Base-by-base conservation (phyloP, 2,113 vertebrate species). In the Etheostoma cragini region DNA sequence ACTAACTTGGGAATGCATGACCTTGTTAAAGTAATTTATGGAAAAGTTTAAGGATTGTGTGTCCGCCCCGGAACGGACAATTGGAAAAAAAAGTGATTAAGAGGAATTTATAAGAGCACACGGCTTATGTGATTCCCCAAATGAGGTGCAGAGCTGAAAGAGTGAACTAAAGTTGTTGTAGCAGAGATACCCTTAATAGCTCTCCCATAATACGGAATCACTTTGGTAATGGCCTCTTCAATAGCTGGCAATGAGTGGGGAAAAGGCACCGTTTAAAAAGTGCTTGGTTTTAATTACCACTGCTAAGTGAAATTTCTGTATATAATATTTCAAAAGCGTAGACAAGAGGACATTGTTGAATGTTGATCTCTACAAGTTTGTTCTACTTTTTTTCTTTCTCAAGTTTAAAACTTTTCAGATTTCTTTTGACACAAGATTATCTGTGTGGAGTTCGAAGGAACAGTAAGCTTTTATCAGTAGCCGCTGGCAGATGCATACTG, bases 211-310 rank as follows among this genome's bases (percentile, higher is more conserved):
- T 80, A 71, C 61, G 78, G 65, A 87, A 82, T 88, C 54, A 88
- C 84, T 86, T 82, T 72, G 71, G 79, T 90, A 90, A 91, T 92
- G 66, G 82, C 81, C 80, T 89, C 76, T 63, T 82, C 74, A 86
- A 76, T 72, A 83, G 80, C 42, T 76, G 56, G 81, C 81, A 79
- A 78, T 65, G 62, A 81, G 82, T 72, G 66, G 72, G 33, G 26
- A 78, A 78, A 87, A 81, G 61, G 63, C 83, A 81, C 71, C 61
- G 58, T 82, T 62, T 81, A 77, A 85, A 83, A 4, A 52, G 60
- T n/a, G 53, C 60, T 79, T 76, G 52, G 72, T 81, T 91, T 90
- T 87, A 91, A 93, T 86, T 88, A 89, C 72, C 68, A 38, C 47
- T 47, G 60, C 50, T 58, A 58, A 58, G 75, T 6, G 38, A 89